phyloP scores from a whole-genome alignment of 2,888 invertebrate species.

The Drosophila yooni region DNA sequence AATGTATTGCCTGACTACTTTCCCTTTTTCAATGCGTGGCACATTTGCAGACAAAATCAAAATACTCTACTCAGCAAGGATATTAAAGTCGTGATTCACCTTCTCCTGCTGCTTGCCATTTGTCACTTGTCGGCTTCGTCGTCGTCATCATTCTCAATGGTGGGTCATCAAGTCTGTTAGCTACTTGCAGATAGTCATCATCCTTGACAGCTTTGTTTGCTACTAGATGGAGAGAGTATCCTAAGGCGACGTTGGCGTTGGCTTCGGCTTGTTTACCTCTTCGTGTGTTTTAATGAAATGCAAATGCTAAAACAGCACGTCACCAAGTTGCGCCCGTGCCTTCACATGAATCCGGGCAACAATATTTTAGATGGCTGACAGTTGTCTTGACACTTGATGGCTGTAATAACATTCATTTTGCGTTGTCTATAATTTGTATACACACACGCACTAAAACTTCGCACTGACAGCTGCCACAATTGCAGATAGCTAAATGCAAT shows the following conservation, averaged over 20 bases:
- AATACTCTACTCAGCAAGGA: not conserved
- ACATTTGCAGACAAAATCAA: not conserved
- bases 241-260: conserved; percentile 9
- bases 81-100: conserved; percentile 9
- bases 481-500: conserved; percentile 54
- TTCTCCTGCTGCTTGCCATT: conserved; percentile 30
- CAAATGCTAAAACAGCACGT: conserved; percentile 66
- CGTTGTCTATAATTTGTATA: conserved; percentile 17
- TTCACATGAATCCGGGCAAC: conserved; percentile 2
- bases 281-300: conserved; percentile 75
- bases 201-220: conserved; percentile 28
- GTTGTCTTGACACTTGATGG: conserved; percentile 53
- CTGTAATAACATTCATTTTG: conserved; percentile 56
- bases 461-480: conserved; percentile 43
- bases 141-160: conserved; percentile 33
- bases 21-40: not conserved
- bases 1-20: not conserved
- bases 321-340: conserved; percentile 28
- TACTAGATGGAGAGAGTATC: conserved; percentile 31
- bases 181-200: conserved; percentile 46
- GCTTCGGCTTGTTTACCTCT: conserved; percentile 61
- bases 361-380: conserved; percentile 7
- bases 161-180: conserved; percentile 32
- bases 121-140: conserved; percentile 38
- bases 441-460: conserved; percentile 20